Evolutionary conservation across 2,888 invertebrate species (phyloP), one percentile per base, ranked within the genome.

Genomic region (Conistra vaccinii): DNA sequence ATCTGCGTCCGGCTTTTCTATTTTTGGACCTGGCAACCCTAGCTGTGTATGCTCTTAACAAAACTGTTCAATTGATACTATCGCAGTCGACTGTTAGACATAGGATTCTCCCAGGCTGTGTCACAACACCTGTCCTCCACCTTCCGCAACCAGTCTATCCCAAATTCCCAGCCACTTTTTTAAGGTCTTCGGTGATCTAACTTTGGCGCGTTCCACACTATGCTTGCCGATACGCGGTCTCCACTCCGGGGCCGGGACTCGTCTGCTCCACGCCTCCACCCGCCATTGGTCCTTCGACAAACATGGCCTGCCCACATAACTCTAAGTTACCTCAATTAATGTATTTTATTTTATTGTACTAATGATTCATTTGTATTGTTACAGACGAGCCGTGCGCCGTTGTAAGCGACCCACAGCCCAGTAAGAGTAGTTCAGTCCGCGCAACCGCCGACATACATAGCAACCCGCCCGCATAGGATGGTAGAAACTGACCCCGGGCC

Each of bases 401-500:
- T 93, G 94, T 93, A 94, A 94, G 87, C 93, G 89, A 93, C 90
- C 91, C 86, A 90, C 90, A 86, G 90, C 89, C 90, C 93, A 93
- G 90, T 95, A 88, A 95, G 84, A 82, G 83, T 85, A 81, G 81
- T 78, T 89, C 88, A 91, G 92, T 90, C 90, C 91, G 87, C 89
- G 89, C 86, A 88, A 91, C 93, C 91, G 94, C 93, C 90, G 93
- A 89, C 91, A 94, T 94, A 92, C 90, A 88, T 86, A 91, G 95
- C 92, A 90, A 87, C 95, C 96, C 95, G 97, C 97, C 97, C 96
- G 97, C 97, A 97, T 98, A 98, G 98, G 98, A 98, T 98, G 98
- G 98, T 98, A 98, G 98, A 98, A 98, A 97, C 98, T 98, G 98
- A 98, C 97, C 97, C 97, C 96, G 97, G 97, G 94, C 97, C 97